These are phyloP conservation scores for Dreissena rostriformis DNA, from an alignment of 1,140 invertebrate species.

Conservation along the genomic window DNA sequence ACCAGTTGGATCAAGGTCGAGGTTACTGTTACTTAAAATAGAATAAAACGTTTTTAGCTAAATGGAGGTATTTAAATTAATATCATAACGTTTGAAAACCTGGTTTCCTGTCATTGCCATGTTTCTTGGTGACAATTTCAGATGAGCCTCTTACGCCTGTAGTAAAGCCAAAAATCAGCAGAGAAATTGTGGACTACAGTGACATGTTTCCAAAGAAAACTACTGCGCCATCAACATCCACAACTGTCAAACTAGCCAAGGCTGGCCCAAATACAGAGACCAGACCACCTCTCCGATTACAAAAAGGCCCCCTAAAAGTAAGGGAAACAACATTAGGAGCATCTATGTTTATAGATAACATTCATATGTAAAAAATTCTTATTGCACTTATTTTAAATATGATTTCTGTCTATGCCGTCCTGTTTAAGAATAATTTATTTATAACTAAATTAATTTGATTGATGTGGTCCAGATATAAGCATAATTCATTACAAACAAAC, in stretches of 20 bases:
- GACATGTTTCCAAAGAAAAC: slow-evolving; percentile 45
- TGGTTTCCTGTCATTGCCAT: too few relatives aligned
- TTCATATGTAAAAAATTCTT: background rate
- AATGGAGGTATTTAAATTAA: too few relatives aligned
- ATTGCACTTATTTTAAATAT: background rate
- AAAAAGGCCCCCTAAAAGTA: slow-evolving; percentile 49
- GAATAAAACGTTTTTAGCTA: too few relatives aligned
- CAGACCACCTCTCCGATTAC: background rate
- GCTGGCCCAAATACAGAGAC: slow-evolving; percentile 8
- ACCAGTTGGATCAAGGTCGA: too few relatives aligned
- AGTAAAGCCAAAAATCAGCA: slow-evolving; percentile 10
- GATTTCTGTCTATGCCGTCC: too few relatives aligned
- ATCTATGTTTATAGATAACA: too few relatives aligned
- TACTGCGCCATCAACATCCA: slow-evolving; percentile 8
- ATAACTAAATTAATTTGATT: too few relatives aligned
- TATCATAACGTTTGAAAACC: too few relatives aligned
- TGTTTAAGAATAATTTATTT: too few relatives aligned
- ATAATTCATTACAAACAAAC: too few relatives aligned
- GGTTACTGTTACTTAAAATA: too few relatives aligned
- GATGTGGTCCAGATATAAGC: too few relatives aligned
- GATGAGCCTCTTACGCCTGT: background rate
- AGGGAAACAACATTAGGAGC: background rate
- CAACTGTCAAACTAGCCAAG: background rate
- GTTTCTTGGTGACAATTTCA: background rate
- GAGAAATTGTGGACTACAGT: slow-evolving; percentile 45